Base-by-base conservation (phyloP, 1,140 invertebrate species). In the Drosophila obscura region DNA sequence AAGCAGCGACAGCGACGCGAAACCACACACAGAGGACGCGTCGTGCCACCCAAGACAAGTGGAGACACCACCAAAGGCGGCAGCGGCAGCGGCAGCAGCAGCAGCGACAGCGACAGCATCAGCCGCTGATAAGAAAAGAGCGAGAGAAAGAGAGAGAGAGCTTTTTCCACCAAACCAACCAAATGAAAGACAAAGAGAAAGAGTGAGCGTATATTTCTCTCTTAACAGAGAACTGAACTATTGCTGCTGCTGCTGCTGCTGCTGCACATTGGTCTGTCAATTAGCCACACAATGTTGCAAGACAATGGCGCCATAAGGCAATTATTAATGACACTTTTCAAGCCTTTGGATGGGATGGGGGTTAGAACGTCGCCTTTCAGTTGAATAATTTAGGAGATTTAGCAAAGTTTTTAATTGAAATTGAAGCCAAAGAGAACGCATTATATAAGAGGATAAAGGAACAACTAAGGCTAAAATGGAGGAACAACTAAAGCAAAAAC, bases 81-180 rank as follows among this genome's bases (percentile, higher is more conserved):
- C 49, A 44, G 13, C 61, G 73, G 65, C 68, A 39, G 44, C 67
- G 61, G 51, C 49, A 51, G 50, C 71, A 39, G 35, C n/a, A 41
- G 28, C 68, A 28, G 31, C 50, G 50, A 22, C 65, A 19, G 8
- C 35, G 15, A 4, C 69, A 16, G 58, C 67, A 55, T 58, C 68
- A 60, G 50, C 75, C 64, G 80, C 80, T 83, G 80, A 83, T 83
- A 83, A 83, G 81, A 39, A 39, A 13, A 56, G 58, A 51, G 28
- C 35, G 55, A 60, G 56, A 28, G 55, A 41, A 43, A 15, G 60
- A 76, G 67, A 15, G 60, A 76, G 67, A 72, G 73, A 81, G 78
- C 78, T 81, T 82, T 80, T 60, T 7, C 41, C 24, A n/a, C 39
- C 35, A 53, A 39, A 7, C 41, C 49, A 50, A 26, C 49, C 22